phyloP scores from a whole-genome alignment of 2,888 invertebrate genomes.

The Mycogona germanica region DNA sequence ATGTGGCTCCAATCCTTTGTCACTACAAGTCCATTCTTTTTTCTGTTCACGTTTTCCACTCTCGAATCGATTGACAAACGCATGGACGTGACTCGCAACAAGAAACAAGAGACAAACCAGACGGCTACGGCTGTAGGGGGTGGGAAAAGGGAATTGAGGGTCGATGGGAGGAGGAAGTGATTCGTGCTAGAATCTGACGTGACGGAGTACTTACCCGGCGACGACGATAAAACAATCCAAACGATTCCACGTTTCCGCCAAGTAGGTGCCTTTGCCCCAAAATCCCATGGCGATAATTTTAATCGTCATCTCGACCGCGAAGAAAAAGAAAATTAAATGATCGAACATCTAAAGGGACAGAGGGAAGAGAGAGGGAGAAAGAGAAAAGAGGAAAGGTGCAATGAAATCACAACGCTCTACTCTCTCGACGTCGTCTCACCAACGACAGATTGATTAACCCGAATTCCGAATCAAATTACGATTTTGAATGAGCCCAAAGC shows the following conservation, averaged over 20 bases:
- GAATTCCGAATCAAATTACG: too few species aligned
- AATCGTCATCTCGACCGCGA: slow-evolving; percentile 94
- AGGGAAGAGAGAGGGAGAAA: too few species aligned
- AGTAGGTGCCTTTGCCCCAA: slow-evolving; percentile 82
- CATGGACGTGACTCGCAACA: not conserved
- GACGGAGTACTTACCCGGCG: slow-evolving; percentile 59
- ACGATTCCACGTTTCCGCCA: slow-evolving; percentile 98
- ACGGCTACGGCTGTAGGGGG: not conserved
- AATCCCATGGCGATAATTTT: slow-evolving; percentile 99
- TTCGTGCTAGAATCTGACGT: not conserved
- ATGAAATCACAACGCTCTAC: too few species aligned
- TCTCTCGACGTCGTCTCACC: too few species aligned
- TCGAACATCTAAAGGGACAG: slow-evolving; percentile 75
- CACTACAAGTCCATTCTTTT: too few species aligned
- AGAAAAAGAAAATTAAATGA: slow-evolving; percentile 97
- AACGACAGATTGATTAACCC: too few species aligned
- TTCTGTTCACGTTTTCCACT: too few species aligned
- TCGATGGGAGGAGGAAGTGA: not conserved
- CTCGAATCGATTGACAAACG: not conserved
- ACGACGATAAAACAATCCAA: slow-evolving; percentile 96
- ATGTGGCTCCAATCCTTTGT: too few species aligned
- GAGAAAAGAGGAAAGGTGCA: too few species aligned
- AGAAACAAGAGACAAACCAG: not conserved
- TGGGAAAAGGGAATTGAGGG: not conserved
- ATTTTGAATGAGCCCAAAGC: too few species aligned